Evolutionary conservation across 2,797 vertebrate species (phyloP), one percentile per base, ranked within the genome.

Genomic region (Acipenser transmontanus): DNA sequence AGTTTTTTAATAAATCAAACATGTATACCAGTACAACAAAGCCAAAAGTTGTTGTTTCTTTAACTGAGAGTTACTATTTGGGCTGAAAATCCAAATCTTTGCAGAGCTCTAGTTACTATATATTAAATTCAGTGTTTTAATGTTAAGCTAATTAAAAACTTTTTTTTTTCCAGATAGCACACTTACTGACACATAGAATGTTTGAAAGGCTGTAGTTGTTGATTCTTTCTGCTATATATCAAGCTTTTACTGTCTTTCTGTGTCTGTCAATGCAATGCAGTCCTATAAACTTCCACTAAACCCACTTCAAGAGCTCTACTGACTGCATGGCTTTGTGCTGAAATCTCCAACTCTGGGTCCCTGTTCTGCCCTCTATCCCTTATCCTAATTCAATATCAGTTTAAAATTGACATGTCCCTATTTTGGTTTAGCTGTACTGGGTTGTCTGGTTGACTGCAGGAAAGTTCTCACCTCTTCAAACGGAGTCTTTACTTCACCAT

Each of bases 401-500:
- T 12, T 50, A 50, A 8, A 69, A 14, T 54, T 76, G 61, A 72
- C 50, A 10, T 71, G 34, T 65, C 67, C 71, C 69, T 76, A 66
- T 76, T 82, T 76, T 76, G 72, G 76, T 72, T 71, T 73, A 73
- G 75, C 91, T 94, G 96, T 71, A 67, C 72, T 85, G n/a, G 88
- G 88, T 82, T 98, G 89, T 76, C 84, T 86, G 68, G 61, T 66
- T 6, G 84, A 85, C 83, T 98, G 95, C 85, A 89, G 86, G 74
- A 69, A 82, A 11, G 72, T 88, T 60, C 81, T 97, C 49, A 90
- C 84, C 51, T 87, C 78, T 66, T 76, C 91, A 9, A 85, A 87
- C 50, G 96, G 96, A 70, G 73, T 75, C 52, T 92, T 99, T 78
- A 90, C 87, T 7, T 97, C 97, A 17, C 97, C 97, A 0, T 98